Base-by-base conservation (phyloP, 2,888 invertebrate species). In the Proisotoma minuta region DNA sequence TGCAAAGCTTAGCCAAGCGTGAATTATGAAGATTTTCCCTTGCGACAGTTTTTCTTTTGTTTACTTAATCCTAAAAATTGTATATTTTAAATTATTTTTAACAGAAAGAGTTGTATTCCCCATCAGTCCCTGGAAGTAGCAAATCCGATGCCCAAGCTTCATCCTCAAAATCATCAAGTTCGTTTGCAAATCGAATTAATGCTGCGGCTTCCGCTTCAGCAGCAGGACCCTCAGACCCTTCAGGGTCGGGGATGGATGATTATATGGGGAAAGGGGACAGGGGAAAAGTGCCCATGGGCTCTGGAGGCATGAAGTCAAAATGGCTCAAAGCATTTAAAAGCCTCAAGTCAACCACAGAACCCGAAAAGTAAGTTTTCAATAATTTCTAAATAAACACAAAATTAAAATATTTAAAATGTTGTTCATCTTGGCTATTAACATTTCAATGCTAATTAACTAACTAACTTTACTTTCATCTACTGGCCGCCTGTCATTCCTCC, bases 311-410 rank as follows among this genome's bases (percentile, higher is more conserved):
- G 86, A 95, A 95, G 82, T 92, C 89, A 78, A 95, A 95, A 83
- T 96, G 96, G 96, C 82, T 95, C 76, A 96, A 95, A 80, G 96
- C 96, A 71, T 93, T 96, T 83, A 89, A 91, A 78, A 93, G 91
- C 79, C 83, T 96, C 73, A 93, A 93, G 81, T 50, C 66, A 24
- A 52, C 80, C 77, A 52, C 76, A 22, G 63, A 81, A 78, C 75
- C 78, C 61, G 86, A 87, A 77, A 87, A 86, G 87, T 87, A 79
- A 84, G 85, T 82, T 28, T 26, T 34, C n/a, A n/a, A n/a, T n/a
- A n/a, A n/a, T n/a, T n/a, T n/a, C n/a, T n/a, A n/a, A n/a, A 34
- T 43, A 20, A 43, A 5, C 15, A 43, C 58, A 58, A 50, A 29
- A 10, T 24, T 57, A 22, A 22, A 48, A 57, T 28, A 15, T 26